Evolutionary conservation across 2,113 vertebrate genomes (phyloP), one percentile per base, ranked within the genome.

Genomic region (Onychostruthus taczanowskii): DNA sequence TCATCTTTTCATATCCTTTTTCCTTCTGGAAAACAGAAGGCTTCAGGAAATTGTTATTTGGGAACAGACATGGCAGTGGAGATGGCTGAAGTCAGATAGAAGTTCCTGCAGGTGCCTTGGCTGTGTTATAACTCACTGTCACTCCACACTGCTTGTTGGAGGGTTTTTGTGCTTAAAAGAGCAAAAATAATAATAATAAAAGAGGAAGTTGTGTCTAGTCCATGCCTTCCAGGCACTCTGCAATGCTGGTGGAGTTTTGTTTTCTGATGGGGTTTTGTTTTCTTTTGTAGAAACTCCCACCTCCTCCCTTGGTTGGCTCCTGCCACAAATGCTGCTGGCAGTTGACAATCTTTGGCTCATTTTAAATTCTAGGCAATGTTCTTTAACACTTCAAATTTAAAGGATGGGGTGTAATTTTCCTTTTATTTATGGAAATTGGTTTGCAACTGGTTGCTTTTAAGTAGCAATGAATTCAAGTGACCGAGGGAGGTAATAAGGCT

Each of bases 1-100:
- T 37, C 1, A 0, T 44, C 35, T 83, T 35, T 94, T 87, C 52
- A 55, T 95, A 90, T 79, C 83, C 52, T 87, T 44, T 82, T 72
- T 50, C 41, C 11, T 90, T 83, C 58, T 88, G 67, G 58, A 92
- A 73, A 86, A 31, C 13, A 64, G 53, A 22, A 63, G 24, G 28
- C 75, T 73, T 59, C 39, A 80, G 94, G 91, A 93, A 86, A 90
- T 61, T 53, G 69, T 43, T 69, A 17, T 95, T 88, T 90, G 83
- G 76, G 72, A 16, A 10, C 37, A 85, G 84, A 23, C 27, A 11
- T 16, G 28, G 35, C 58, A 83, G 5, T 47, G 41, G 75, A 90
- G 79, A 79, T 90, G 93, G 70, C 82, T 92, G 53, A 69, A 90
- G 41, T 64, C 33, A 80, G 86, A 83, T 83, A 75, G 53, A 49